phyloP scores from a whole-genome alignment of 2,113 vertebrate species.

The Osmerus eperlanus region DNA sequence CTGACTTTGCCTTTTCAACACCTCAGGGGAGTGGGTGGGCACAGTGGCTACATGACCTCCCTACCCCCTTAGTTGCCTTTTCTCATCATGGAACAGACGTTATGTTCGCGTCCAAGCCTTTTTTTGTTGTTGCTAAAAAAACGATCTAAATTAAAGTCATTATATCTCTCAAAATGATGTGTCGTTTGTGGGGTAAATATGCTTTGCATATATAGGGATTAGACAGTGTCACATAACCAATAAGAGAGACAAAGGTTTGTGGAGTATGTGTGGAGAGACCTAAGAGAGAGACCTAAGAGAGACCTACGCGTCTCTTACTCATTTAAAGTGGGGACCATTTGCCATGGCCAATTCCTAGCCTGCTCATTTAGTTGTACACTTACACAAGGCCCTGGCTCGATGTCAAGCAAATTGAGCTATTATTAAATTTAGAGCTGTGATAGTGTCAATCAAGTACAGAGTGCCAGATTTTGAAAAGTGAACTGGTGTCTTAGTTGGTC shows the following conservation, averaged over 20 bases:
- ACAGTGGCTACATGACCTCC: slow-evolving; percentile 72
- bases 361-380: slow-evolving; percentile 53
- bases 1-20: slow-evolving; percentile 78
- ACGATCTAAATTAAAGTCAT: too few species aligned
- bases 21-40: slow-evolving; percentile 63
- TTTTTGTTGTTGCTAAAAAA: too few species aligned
- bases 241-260: neutral
- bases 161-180: too few species aligned
- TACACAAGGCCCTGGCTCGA: slow-evolving; percentile 45
- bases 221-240: too few species aligned
- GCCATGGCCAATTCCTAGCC: slow-evolving; percentile 36
- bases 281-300: slow-evolving; percentile 58
- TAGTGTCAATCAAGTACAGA: slow-evolving; percentile 58
- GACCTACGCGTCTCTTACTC: slow-evolving; percentile 62
- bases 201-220: too few species aligned
- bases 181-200: too few species aligned
- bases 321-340: slow-evolving; percentile 66
- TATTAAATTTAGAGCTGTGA: slow-evolving; percentile 58
- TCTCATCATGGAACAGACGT: neutral
- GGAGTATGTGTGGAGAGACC: slow-evolving; percentile 33
- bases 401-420: slow-evolving; percentile 67
- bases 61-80: slow-evolving; percentile 39
- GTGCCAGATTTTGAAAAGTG: slow-evolving; percentile 43
- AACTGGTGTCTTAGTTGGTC: neutral
- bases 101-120: too few species aligned